These are phyloP conservation scores for Anoplophora glabripennis DNA, from an alignment of 1,140 invertebrate genomes.

Conservation along the genomic window DNA sequence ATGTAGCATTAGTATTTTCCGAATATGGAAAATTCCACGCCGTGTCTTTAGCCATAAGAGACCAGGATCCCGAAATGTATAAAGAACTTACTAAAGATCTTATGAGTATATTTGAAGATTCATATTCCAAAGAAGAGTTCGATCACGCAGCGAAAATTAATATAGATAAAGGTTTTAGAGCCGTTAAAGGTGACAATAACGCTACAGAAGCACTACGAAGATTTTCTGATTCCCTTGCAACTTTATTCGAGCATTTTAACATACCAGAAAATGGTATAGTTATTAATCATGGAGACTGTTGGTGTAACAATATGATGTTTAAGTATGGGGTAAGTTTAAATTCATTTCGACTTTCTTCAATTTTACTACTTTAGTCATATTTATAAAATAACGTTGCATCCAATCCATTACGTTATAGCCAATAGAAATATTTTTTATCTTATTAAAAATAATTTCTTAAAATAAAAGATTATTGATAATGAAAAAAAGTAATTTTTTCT, in stretches of 20 bases:
- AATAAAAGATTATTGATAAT: too few species aligned
- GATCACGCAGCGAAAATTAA: conserved; percentile 35
- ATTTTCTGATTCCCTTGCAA: conserved; percentile 8
- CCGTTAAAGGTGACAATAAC: conserved; percentile 11
- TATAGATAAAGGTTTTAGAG: conserved; percentile 17
- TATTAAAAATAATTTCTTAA: too few species aligned
- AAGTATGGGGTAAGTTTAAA: conserved; percentile 47
- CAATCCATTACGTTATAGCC: too few species aligned
- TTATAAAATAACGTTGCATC: too few species aligned
- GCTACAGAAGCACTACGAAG: conserved; percentile 21
- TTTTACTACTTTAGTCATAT: too few species aligned
- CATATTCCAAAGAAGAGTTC: not conserved
- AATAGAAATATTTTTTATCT: too few species aligned
- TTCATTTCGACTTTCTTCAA: too few species aligned
- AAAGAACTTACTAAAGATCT: conserved; percentile 29
- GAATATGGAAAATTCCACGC: conserved; percentile 57
- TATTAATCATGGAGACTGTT: conserved; percentile 54
- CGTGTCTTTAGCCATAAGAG: conserved; percentile 52
- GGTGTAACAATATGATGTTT: conserved; percentile 58
- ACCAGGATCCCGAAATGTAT: conserved; percentile 44
- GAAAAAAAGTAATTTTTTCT: too few species aligned
- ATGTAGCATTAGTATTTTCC: conserved; percentile 50
- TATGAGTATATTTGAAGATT: conserved; percentile 32
- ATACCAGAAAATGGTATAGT: conserved; percentile 35
- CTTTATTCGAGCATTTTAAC: conserved; percentile 12